A percentile compares a stretch with the other conserved stretches of the same genome.
Evolutionary conservation across 2,888 invertebrate species (phyloP).

Genomic region (Eledona agricola): DNA sequence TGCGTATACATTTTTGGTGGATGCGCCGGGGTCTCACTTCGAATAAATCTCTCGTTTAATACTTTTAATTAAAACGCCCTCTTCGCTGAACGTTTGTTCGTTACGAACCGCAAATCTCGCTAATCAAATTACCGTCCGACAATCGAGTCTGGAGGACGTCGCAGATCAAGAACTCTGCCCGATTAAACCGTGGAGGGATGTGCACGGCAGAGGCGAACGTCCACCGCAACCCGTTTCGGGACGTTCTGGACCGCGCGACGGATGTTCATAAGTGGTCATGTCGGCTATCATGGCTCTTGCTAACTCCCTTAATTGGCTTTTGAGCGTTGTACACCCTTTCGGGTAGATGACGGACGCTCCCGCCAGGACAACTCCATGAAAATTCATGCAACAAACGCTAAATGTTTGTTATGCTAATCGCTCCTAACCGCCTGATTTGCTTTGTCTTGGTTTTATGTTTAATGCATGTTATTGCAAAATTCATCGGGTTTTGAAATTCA

Average conservation of each 20-base stretch:
- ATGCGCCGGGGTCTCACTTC: conserved; percentile 15
- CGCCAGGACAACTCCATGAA: no score
- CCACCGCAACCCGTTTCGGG: conserved; percentile 6
- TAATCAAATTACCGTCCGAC: conserved; percentile 15
- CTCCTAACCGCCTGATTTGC: neutral
- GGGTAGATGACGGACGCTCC: no score
- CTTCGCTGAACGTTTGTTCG: conserved; percentile 13
- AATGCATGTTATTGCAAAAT: no score
- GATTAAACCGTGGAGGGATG: conserved; percentile 8
- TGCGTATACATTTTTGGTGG: no score
- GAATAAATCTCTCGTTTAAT: conserved; percentile 7
- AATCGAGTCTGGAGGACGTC: conserved; percentile 5
- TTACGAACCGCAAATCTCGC: conserved; percentile 17
- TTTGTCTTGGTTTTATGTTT: conserved; percentile 1
- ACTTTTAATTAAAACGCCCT: conserved; percentile 12
- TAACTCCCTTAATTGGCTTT: conserved; percentile 28
- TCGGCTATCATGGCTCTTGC: conserved; percentile 13
- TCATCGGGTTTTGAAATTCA: no score
- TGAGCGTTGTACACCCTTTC: conserved; percentile 21
- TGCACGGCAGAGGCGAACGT: neutral
- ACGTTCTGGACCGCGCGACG: conserved; percentile 2
- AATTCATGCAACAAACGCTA: conserved; percentile 1
- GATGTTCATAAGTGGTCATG: conserved; percentile 20
- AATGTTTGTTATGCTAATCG: conserved; percentile 3
- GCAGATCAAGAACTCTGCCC: conserved; percentile 6